Evolutionary conservation across 2,113 vertebrate species (phyloP).

Genomic region (Elephantulus edwardii): DNA sequence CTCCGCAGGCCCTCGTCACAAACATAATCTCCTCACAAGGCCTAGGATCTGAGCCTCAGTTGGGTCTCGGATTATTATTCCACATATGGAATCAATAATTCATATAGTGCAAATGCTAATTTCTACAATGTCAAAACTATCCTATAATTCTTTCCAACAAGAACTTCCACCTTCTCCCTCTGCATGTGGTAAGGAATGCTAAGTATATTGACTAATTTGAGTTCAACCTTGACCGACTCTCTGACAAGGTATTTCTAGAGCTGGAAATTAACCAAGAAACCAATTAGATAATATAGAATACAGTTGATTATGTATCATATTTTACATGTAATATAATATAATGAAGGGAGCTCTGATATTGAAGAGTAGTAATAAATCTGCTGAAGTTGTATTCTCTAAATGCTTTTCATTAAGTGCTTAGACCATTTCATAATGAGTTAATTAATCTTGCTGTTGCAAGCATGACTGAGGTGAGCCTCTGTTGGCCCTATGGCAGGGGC

Average conservation of each 20-base stretch:
- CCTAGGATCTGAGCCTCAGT: rapidly evolving
- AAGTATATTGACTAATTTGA: not conserved
- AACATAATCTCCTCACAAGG: no score
- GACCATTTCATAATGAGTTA: not conserved
- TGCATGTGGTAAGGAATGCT: not conserved
- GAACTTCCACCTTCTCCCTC: rapidly evolving
- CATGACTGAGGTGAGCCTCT: rapidly evolving
- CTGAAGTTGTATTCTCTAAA: not conserved
- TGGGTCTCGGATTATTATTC: not conserved
- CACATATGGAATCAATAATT: not conserved
- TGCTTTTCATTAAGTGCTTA: not conserved
- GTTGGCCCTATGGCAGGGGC: not conserved
- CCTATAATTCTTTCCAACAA: not conserved
- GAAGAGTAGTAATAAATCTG: not conserved
- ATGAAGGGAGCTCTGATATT: rapidly evolving
- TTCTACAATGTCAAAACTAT: not conserved
- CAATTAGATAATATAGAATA: no score
- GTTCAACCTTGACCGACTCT: not conserved
- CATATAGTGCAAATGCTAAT: rapidly evolving
- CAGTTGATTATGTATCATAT: not conserved
- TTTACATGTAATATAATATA: not conserved
- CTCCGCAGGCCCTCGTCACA: rapidly evolving
- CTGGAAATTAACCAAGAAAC: not conserved
- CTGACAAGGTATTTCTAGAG: not conserved
- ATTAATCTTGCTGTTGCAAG: no score